Percentiles rank a stretch among this genome's conserved stretches.
These are phyloP conservation scores for Entomyzon cyanotis DNA, from an alignment of 2,113 vertebrate species.

Conservation along the genomic window DNA sequence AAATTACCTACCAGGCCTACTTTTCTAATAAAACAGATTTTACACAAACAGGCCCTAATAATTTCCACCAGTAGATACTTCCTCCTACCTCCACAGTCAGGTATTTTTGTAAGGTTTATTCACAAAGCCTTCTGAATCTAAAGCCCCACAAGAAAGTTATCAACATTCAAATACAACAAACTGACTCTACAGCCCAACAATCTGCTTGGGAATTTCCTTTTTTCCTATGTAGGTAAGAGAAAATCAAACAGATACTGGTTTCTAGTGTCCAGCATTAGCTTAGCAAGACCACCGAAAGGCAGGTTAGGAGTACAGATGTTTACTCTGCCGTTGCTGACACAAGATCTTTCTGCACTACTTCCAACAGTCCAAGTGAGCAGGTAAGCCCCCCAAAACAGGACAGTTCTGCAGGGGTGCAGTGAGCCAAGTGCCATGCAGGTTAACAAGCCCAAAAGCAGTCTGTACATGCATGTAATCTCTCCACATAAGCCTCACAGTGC, in stretches of 20 bases:
- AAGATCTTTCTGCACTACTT: background rate
- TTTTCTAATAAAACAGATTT: background rate
- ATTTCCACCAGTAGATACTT: background rate
- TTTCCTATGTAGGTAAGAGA: background rate
- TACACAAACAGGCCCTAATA: background rate
- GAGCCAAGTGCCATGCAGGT: fast-evolving
- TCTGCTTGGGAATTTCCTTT: background rate
- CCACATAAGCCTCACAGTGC: background rate
- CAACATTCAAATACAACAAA: background rate
- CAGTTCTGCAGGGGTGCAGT: background rate
- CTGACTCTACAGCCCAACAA: background rate
- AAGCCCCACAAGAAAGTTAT: background rate
- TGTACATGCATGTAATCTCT: fast-evolving
- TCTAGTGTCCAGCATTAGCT: background rate
- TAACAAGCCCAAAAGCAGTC: background rate
- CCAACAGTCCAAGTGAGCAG: background rate
- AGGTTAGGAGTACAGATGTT: background rate
- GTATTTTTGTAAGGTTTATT: background rate
- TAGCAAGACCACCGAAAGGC: background rate
- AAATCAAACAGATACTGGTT: background rate
- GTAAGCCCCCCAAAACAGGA: background rate
- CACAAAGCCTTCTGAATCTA: background rate
- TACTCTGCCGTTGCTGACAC: background rate
- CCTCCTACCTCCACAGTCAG: background rate
- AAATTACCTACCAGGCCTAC: background rate